Base-by-base conservation (phyloP, 2,113 vertebrate genomes). In the Salvelinus namaycush region DNA sequence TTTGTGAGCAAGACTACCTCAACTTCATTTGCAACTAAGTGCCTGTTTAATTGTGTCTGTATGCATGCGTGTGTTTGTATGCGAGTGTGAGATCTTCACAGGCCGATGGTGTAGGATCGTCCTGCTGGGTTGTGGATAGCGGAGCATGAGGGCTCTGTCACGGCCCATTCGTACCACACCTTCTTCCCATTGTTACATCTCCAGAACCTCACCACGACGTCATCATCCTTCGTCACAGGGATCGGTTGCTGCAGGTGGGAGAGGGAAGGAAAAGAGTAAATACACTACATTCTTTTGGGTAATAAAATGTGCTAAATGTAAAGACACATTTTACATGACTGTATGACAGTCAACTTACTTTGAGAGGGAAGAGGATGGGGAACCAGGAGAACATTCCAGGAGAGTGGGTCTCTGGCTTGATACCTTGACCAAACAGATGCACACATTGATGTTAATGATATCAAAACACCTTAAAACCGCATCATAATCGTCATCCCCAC, bases 311-410 rank as follows among this genome's bases (percentile, higher is more conserved):
- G n/a, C n/a, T n/a, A 62, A 62, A 62, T 22, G 54, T 11, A 20
- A 14, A 62, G 9, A 62, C 9, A 62, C 9, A 62, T 62, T 8
- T n/a, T 62, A 62, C 59, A 22, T 62, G 18, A 8, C 22, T 6
- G 5, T 14, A 27, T 8, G 26, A 1, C 70, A 1, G 29, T 20
- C 0, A 22, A 81, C 94, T 92, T 90, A 97, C 96, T 91, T 98
- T 98, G 79, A 98, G 93, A 5, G 96, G 96, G 87, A 98, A 98
- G 34, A 98, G 93, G 79, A 98, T 98, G 48, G 96, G 96, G 87
- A 98, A 98, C 96, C 96, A 98, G 0, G 96, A 98, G 89, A 97
- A 98, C 96, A 98, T 98, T 44, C 96, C 96, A n/a, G 96, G 95
- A 22, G 96, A 98, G 85, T 98, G 96, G 0, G 96, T 97, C 4